Conservation (phyloP, 2,113 vertebrate species). For the human (Homo sapiens) region DNA sequence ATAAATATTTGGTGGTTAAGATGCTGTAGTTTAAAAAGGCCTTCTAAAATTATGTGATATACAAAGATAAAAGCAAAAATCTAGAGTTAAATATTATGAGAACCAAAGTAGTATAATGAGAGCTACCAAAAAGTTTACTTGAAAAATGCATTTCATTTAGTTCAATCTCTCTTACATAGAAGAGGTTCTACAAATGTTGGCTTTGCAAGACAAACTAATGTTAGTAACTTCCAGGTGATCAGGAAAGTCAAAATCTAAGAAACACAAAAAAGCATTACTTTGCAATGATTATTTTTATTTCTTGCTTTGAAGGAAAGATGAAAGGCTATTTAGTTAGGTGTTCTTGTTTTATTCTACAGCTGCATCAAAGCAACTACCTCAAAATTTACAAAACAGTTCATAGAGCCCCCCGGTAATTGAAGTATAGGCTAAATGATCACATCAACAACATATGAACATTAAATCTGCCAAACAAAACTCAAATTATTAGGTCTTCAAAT, state of each 20-base stretch:
- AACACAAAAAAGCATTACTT: constrained; percentile 51
- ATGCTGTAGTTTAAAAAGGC: not conserved
- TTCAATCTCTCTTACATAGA: not conserved
- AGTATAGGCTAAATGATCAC: constrained; percentile 35
- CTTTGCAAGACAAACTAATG: constrained; percentile 52
- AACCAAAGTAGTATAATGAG: constrained; percentile 18
- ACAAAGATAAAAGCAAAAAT: not conserved
- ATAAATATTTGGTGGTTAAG: not conserved
- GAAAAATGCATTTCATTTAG: constrained; percentile 17
- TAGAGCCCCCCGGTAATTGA: not conserved
- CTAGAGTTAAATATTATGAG: not conserved
- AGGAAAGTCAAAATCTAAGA: not conserved
- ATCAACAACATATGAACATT: constrained; percentile 55
- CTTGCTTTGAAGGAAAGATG: constrained; percentile 69
- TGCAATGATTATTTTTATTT: constrained; percentile 63
- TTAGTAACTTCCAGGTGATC: constrained; percentile 55
- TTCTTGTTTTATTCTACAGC: constrained; percentile 44
- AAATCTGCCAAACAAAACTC: constrained; percentile 58
- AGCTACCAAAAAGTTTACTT: not conserved
- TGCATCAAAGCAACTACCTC: constrained; percentile 63
- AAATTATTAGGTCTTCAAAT: not conserved
- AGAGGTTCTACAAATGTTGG: constrained; percentile 44
- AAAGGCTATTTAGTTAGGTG: constrained; percentile 68
- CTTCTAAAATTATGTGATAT: not conserved
- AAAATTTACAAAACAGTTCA: constrained; percentile 62